Base-by-base conservation (phyloP, 2,797 vertebrate species). In the Labroides dimidiatus region DNA sequence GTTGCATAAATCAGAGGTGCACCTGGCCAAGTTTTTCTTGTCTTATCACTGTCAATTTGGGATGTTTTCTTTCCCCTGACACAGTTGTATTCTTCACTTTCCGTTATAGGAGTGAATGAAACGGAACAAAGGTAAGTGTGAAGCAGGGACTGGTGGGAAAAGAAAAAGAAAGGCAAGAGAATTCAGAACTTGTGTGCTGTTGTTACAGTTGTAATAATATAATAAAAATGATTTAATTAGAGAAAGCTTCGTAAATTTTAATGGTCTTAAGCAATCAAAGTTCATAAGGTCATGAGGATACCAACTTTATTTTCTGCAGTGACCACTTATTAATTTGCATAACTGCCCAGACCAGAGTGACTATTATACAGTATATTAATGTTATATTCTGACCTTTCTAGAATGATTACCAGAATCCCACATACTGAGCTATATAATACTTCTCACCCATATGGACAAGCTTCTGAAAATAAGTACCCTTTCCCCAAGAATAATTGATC, bases 81-180 rank as follows among this genome's bases (percentile, higher is more conserved):
- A 4, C 2, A 10, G 36, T 12, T 10, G 36, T 37, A 10, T 9
- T 8, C 6, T 12, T 39, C 37, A 12, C 12, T 11, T 14, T 39
- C 37, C 37, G 2, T 13, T 39, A 13, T 13, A 55, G 47, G 19
- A 63, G n/a, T 27, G 39, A 55, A 16, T 19, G 27, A 41, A 48
- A 42, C 43, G 42, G n/a, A 27, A 64, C 17, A 51, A 13, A 33
- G n/a, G 11, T 57, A 51, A 68, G 12, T 69, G 20, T 37, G 20
- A 64, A 20, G 13, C 12, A 39, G 16, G 51, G 3, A 14, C 24
- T 14, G 19, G 43, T 10, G 23, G 27, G n/a, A 13, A 33, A 9
- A 6, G 30, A 33, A 33, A 8, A 33, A 33, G 30, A 33, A 33
- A 33, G 30, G 30, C 30, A 33, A 6, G 30, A 33, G 5, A 4